These are phyloP conservation scores for Pluvianellus socialis DNA, from an alignment of 2,113 vertebrate genomes.

Conservation along the genomic window DNA sequence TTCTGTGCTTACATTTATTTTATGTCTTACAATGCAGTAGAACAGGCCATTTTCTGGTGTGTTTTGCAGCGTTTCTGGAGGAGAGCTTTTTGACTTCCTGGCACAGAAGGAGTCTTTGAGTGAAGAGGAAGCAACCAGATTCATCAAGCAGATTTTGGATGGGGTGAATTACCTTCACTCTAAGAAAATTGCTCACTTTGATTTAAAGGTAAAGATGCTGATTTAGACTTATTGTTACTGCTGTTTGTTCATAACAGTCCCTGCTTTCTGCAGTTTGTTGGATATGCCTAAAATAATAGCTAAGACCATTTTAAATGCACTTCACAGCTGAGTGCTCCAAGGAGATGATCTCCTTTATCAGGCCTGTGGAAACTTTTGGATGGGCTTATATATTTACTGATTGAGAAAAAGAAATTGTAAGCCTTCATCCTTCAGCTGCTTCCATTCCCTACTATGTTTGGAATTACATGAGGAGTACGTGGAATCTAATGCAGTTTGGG, in stretches of 20 bases:
- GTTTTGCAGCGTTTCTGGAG: slow-evolving; percentile 89
- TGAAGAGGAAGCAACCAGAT: slow-evolving; percentile 96
- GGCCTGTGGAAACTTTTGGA: not conserved
- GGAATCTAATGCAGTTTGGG: not conserved
- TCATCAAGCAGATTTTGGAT: slow-evolving; percentile 95
- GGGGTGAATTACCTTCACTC: slow-evolving; percentile 93
- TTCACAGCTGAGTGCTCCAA: not conserved
- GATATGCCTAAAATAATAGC: not conserved
- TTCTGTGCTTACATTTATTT: not conserved
- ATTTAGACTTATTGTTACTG: not conserved
- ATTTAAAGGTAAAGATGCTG: slow-evolving; percentile 87
- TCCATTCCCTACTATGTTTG: not conserved
- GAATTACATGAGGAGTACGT: not conserved
- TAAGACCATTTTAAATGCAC: not conserved
- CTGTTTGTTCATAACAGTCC: not conserved
- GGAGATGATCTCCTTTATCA: not conserved
- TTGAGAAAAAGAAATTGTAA: not conserved
- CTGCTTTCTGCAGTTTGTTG: not conserved
- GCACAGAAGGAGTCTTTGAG: slow-evolving; percentile 95
- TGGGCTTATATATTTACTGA: not conserved
- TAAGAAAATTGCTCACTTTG: slow-evolving; percentile 93
- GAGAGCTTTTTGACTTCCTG: slow-evolving; percentile 97
- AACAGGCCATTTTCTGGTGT: not conserved
- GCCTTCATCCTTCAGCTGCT: not conserved
- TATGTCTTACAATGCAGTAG: not conserved